These are phyloP conservation scores for Bombus ignitus DNA, from an alignment of 1,140 invertebrate genomes.

Conservation along the genomic window DNA sequence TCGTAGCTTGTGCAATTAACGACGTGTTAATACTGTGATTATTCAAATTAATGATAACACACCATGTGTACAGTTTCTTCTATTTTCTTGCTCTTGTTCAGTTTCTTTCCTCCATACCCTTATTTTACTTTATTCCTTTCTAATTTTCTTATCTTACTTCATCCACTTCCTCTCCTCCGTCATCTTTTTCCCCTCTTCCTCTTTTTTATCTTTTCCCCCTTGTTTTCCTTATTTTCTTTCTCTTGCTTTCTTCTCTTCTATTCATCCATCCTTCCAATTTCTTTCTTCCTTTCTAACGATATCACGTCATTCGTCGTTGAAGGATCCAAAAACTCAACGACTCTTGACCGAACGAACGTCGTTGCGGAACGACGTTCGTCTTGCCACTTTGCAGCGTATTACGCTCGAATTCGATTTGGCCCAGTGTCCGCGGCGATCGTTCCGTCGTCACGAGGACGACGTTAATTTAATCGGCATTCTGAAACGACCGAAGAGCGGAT, in stretches of 20 bases:
- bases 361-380: neutral
- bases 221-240: no score
- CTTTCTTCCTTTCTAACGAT: neutral
- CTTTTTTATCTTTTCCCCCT: no score
- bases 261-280: neutral
- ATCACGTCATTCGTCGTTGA: neutral
- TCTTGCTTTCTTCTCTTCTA: no score
- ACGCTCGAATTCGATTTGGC: slow-evolving; percentile 65
- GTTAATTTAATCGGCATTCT: slow-evolving; percentile 71
- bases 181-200: no score
- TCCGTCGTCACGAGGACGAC: slow-evolving; percentile 57
- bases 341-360: neutral
- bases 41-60: neutral
- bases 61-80: no score
- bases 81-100: no score
- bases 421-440: slow-evolving; percentile 59
- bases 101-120: no score
- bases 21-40: neutral
- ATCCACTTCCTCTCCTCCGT: no score
- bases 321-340: neutral
- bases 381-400: slow-evolving; percentile 36
- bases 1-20: neutral
- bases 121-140: no score
- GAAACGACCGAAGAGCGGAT: slow-evolving; percentile 54
- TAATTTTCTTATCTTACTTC: no score